Base-by-base conservation (phyloP, 2,888 invertebrate species). In the Aphidoletes aphidimyza region DNA sequence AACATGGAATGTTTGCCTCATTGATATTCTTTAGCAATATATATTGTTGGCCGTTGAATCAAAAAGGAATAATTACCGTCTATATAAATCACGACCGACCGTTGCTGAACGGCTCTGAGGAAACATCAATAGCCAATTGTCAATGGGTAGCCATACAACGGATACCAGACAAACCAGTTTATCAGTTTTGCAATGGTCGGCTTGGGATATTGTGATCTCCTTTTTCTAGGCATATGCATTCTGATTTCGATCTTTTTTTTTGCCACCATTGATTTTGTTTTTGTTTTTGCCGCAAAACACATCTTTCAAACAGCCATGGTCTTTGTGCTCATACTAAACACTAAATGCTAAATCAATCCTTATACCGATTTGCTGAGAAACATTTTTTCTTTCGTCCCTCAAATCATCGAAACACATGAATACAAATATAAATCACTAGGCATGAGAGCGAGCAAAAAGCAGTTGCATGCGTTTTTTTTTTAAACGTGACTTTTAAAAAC, bases 21-120 rank as follows among this genome's bases (percentile, higher is more conserved):
- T 69, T 69, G 69, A 69, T 69, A 69, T 69, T 69, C 69, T 14
- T 11, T 14, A n/a, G n/a, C 54, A 69, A 69, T 69, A 69, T 69
- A 69, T 69, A 30, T 69, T 69, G 8, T 14, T n/a, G n/a, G n/a
- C 30, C 26, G 2, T 1, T 30, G 69, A 69, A 69, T 30, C 69
- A 69, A 69, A n/a, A 69, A 69, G 69, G 34, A 69, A 69, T 69
- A 69, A 69, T 69, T 69, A 30, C 30, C 30, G 30, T 69, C 30
- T 69, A 69, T 30, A 69, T 69, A 69, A 69, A 69, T 69, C 69
- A 69, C 69, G 54, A 3, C 47, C 6, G 22, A 26, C 14, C 69
- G 34, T 30, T 69, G 30, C 54, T 47, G 54, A 19, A 54, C 26
- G 22, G 69, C 30, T 69, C 22, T 3, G 22, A 42, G 34, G 3